A percentile compares a stretch with the other conserved stretches of the same genome.
Evolutionary conservation across 2,797 vertebrate genomes (phyloP).

Genomic region (Falco berigora): DNA sequence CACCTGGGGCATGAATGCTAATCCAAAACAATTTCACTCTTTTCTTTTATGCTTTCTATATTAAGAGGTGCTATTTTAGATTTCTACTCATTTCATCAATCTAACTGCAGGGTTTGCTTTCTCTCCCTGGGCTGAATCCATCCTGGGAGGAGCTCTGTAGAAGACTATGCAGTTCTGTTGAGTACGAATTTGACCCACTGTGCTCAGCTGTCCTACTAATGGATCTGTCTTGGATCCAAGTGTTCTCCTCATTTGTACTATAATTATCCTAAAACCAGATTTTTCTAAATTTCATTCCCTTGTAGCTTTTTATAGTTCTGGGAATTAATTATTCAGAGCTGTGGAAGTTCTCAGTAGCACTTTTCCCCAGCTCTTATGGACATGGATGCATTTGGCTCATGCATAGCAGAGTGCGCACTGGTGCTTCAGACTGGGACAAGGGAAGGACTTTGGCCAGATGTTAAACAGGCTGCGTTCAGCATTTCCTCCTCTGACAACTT

Average conservation of each 20-base stretch:
- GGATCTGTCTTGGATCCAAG: constrained; percentile 36
- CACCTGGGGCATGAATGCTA: background rate
- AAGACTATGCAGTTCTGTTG: background rate
- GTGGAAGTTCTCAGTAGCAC: constrained; percentile 4
- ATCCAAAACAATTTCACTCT: background rate
- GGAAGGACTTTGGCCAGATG: background rate
- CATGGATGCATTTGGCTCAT: background rate
- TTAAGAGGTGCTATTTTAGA: background rate
- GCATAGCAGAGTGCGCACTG: background rate
- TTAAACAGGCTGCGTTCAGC: background rate
- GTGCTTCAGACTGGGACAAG: background rate
- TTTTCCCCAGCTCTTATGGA: constrained; percentile 2
- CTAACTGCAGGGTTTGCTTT: background rate
- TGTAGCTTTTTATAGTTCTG: constrained; percentile 57
- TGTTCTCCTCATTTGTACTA: constrained; percentile 48
- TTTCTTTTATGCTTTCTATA: background rate
- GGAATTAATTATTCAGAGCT: constrained; percentile 65
- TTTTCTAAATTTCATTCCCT: constrained; percentile 56
- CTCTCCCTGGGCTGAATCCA: background rate
- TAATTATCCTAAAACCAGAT: constrained; percentile 68
- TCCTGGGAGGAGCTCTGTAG: background rate
- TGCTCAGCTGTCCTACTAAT: constrained; percentile 38
- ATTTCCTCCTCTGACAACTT: background rate
- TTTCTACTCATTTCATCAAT: background rate
- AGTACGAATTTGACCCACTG: background rate